Base-by-base conservation (phyloP, 1,140 invertebrate genomes). In the Nylanderia fulva region DNA sequence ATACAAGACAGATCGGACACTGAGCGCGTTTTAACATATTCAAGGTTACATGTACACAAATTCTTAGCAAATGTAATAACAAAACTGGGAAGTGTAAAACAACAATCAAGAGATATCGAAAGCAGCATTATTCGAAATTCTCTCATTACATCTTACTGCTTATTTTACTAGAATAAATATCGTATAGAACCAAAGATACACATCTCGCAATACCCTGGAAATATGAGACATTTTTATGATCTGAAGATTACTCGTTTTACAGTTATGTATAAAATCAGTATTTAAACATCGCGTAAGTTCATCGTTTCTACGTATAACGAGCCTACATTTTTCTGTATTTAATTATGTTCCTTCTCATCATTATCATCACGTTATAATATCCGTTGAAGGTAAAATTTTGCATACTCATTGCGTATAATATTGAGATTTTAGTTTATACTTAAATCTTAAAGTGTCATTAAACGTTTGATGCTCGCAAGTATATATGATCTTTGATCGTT, bases 1-100 rank as follows among this genome's bases (percentile, higher is more conserved):
- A 63, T 80, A 80, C 45, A 74, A 80, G 74, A 88, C 68, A 88
- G 42, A 76, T 87, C 54, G 54, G 64, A 85, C 75, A 80, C 45
- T n/a, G n/a, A 72, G 45, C 15, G 24, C 11, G 60, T 36, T 48
- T 58, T 54, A 63, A 45, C 27, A 56, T 63, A 52, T 61, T 42
- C 63, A 29, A 86, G 68, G 21, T 86, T 76, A 85, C 63, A 33
- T 45, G 36, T 60, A 39, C 42, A 42, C 45, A 63, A 36, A 1
- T 87, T 74, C 2, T 52, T 36, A 80, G 45, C 42, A 8, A 29
- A 63, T 64, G 64, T 69, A 54, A 64, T 39, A 48, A 63, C 1
- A 21, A 39, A 66, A 33, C 33, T 15, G 18, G 63, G 29, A 83
- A 66, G 33, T 13, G 66, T 48, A 48, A 68, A 39, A 58, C 69